A percentile compares a stretch with the other conserved stretches of the same genome.
Evolutionary conservation across 2,113 vertebrate species (phyloP).

Genomic region (Anoura caudifer): DNA sequence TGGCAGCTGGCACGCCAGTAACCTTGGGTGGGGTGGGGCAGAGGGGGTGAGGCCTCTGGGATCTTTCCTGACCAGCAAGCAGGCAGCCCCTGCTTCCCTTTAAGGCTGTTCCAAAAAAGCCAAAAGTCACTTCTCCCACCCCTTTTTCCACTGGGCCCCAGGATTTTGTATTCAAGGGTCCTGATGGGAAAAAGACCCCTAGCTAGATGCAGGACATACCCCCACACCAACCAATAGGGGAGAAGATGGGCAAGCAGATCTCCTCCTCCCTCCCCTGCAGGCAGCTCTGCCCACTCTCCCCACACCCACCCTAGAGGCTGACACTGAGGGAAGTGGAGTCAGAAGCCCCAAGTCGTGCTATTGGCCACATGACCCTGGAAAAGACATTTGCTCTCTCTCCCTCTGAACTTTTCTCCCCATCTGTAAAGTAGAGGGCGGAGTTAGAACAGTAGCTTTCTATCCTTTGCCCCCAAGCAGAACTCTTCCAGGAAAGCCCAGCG

Average conservation of each 20-base stretch:
- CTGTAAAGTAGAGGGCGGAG: neutral
- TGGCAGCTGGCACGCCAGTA: constrained; percentile 73
- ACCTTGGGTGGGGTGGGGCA: constrained; percentile 53
- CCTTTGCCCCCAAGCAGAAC: neutral
- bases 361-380: neutral
- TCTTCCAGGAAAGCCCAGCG: neutral
- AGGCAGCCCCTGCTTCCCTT: constrained; percentile 67
- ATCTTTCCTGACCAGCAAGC: constrained; percentile 70
- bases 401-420: neutral
- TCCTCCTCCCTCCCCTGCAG: neutral
- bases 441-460: neutral
- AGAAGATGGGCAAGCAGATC: neutral
- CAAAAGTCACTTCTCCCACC: constrained; percentile 30
- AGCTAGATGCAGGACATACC: neutral
- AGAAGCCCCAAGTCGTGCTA: neutral
- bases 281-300: neutral
- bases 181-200: neutral
- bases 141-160: neutral
- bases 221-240: neutral
- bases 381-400: neutral
- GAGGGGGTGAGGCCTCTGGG: constrained; percentile 68
- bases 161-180: neutral
- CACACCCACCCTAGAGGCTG: neutral
- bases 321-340: neutral
- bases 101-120: constrained; percentile 64